These are phyloP conservation scores for Megalurothrips usitatus DNA, from an alignment of 2,888 invertebrate genomes.

Conservation along the genomic window DNA sequence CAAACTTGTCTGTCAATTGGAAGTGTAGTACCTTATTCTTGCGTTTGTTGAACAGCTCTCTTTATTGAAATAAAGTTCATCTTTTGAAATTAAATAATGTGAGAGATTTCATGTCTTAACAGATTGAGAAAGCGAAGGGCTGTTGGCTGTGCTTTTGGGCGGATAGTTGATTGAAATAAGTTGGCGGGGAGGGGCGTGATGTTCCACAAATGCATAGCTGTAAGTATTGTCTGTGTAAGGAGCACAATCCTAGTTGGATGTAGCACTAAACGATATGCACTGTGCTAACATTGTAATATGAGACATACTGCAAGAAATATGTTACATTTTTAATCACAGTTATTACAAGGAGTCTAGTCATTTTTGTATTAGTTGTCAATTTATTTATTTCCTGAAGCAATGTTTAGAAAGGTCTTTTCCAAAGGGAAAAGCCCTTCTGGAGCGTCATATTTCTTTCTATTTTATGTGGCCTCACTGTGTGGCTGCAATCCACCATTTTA, in stretches of 20 bases:
- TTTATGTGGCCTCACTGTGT: neutral
- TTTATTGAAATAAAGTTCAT: neutral
- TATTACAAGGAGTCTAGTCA: constrained; percentile 20
- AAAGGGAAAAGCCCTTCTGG: neutral
- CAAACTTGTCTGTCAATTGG: neutral
- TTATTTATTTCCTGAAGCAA: neutral
- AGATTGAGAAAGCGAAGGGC: neutral
- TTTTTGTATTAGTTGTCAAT: constrained; percentile 27
- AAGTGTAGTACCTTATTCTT: no score
- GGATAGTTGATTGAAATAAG: neutral
- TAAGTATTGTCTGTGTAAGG: neutral
- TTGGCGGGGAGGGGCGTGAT: neutral
- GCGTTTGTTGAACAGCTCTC: neutral
- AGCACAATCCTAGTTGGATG: constrained; percentile 24
- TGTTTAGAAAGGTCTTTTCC: neutral
- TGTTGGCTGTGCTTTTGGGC: constrained; percentile 12
- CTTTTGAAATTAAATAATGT: neutral
- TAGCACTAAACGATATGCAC: constrained; percentile 2
- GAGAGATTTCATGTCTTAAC: neutral
- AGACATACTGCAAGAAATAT: neutral
- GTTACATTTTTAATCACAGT: neutral
- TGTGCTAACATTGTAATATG: constrained; percentile 16
- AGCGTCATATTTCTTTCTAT: neutral
- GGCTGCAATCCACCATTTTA: neutral
- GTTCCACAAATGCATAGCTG: neutral